Evolutionary conservation across 1,140 invertebrate species (phyloP), one percentile per base, ranked within the genome.

Genomic region (Lucilia cuprina): DNA sequence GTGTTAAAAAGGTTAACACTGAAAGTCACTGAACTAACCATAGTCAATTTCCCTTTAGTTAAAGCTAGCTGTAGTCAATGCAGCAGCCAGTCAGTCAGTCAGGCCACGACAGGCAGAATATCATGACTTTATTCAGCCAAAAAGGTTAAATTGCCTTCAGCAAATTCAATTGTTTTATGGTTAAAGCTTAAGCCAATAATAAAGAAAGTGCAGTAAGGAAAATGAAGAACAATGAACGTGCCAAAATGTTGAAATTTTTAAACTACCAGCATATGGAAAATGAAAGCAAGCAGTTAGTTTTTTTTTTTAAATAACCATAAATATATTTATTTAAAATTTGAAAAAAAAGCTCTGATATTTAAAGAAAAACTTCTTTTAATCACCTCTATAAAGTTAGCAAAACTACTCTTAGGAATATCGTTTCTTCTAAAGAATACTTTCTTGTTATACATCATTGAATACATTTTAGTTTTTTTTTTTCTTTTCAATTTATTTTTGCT

Each of bases 91-190:
- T 12, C 10, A 55, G 5, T 17, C 10, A 55, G 13, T 0, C 50
- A 55, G 50, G 65, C 65, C 65, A 19, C n/a, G 55, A n/a, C 5
- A 2, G 17, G 19, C n/a, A 19, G 25, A 21, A 21, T 2, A 19
- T 21, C n/a, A 30, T 30, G 25, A 1, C 19, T 70, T 70, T 9
- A 70, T 70, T 70, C 65, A 70, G 65, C 65, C 65, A 70, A 70
- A 70, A 70, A 70, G 65, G 65, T 70, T 70, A 70, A 21, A 70
- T 70, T 70, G 65, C 65, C 65, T 9, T n/a, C 21, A 21, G 65
- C 65, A 70, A 70, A 70, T 21, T n/a, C 65, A 70, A 70, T 70
- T 70, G 65, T 70, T 70, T 70, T 70, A 70, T 70, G 65, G 65
- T 12, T 70, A 19, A 70, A 19, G n/a, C 65, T 70, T 70, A 70